These are phyloP conservation scores for Sinohyriopsis cumingii DNA, from an alignment of 2,888 invertebrate species.

Conservation along the genomic window DNA sequence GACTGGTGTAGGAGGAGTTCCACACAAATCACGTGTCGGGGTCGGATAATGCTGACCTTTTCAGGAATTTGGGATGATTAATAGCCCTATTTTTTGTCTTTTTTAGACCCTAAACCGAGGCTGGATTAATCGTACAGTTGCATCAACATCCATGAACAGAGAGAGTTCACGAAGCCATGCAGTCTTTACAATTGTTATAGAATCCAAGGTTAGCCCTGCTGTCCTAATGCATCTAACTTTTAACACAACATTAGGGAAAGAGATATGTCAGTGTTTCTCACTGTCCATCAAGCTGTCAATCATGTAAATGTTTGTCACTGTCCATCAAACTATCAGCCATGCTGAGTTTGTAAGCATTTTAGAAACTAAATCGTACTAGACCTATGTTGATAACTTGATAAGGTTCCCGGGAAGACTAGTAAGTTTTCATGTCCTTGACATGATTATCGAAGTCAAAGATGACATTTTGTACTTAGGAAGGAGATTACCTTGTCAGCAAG, in stretches of 20 bases:
- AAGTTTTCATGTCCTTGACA: no score
- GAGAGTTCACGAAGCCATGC: conserved; percentile 73
- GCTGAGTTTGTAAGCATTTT: no score
- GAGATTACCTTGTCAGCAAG: no score
- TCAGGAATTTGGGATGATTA: no score
- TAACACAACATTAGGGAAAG: neutral
- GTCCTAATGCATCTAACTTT: neutral
- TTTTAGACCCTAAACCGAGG: conserved; percentile 65
- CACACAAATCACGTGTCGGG: no score
- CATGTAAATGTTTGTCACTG: neutral
- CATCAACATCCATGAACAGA: conserved; percentile 72
- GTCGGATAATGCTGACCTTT: neutral
- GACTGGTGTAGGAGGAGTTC: no score
- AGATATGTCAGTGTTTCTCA: neutral
- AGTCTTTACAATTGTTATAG: conserved; percentile 69
- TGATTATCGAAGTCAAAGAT: no score
- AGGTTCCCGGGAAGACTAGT: no score
- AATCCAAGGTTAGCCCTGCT: conserved; percentile 60
- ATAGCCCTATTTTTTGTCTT: neutral
- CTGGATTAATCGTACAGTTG: conserved; percentile 70
- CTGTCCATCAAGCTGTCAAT: neutral
- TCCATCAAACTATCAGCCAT: neutral
- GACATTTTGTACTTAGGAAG: no score
- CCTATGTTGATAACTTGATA: no score
- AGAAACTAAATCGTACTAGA: no score